Conservation (phyloP, 2,797 vertebrate species). For the Masticophis lateralis region DNA sequence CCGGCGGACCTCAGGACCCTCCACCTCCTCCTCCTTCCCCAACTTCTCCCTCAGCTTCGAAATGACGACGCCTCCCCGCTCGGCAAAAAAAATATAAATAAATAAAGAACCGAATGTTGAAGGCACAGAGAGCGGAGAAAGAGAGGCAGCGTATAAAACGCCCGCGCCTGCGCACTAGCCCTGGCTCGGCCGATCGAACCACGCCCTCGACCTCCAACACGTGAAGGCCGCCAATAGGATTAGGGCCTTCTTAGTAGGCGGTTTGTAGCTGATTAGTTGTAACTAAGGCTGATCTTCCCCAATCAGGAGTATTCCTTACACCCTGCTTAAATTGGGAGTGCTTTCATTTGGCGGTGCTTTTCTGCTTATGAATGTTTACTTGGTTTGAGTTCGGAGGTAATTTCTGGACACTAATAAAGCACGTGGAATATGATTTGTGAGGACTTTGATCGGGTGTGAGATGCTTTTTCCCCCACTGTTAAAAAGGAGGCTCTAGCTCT, state of each 20-base stretch:
- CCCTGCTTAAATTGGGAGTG: neutral
- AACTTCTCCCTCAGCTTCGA: neutral
- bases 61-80: neutral
- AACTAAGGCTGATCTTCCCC: neutral
- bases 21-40: neutral
- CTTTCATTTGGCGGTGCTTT: neutral
- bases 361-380: neutral
- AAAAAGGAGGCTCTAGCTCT: neutral
- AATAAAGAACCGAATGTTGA: neutral
- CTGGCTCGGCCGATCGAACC: neutral
- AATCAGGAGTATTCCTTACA: neutral
- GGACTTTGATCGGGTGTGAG: neutral
- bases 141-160: neutral
- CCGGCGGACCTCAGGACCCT: neutral
- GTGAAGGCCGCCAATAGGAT: slow-evolving; percentile 1
- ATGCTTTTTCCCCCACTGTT: neutral
- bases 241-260: neutral
- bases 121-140: too few relatives aligned
- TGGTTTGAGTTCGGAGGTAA: neutral
- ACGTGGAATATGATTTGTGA: neutral
- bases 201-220: neutral
- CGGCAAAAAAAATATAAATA: too few relatives aligned
- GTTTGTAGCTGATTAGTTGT: neutral
- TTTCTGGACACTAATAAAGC: neutral
- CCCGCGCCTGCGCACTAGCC: neutral